A percentile compares a stretch with the other conserved stretches of the same genome.
Evolutionary conservation across 1,140 invertebrate species (phyloP).

Genomic region (Ctenoplectra terminalis): DNA sequence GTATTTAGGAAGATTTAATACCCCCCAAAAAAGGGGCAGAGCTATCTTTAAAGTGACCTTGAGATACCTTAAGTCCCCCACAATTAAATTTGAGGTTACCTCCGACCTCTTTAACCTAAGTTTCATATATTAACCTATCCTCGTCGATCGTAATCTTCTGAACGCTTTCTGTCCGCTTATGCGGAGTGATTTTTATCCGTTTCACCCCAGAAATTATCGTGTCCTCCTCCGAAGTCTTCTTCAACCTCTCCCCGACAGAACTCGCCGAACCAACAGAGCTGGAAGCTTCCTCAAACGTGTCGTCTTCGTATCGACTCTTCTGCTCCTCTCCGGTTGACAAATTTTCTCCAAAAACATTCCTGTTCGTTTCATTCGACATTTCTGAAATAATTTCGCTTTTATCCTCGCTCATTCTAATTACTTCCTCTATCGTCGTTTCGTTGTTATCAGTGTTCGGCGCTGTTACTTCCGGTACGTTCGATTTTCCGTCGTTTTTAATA

Average conservation of each 20-base stretch:
- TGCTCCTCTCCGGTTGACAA: not conserved
- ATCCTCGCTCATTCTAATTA: not conserved
- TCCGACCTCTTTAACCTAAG: not conserved
- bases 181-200: conserved; percentile 34
- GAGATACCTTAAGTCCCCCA: too few species aligned
- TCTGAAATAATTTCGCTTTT: conserved; percentile 46
- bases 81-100: too few species aligned
- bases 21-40: too few species aligned
- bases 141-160: not conserved
- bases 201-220: conserved; percentile 32
- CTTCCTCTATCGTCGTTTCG: conserved; percentile 32
- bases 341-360: not conserved
- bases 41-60: too few species aligned
- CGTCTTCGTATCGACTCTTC: conserved; percentile 48
- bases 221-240: not conserved
- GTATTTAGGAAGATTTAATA: too few species aligned
- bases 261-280: conserved; percentile 30
- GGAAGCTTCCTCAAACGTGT: conserved; percentile 64
- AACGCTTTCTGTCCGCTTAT: not conserved
- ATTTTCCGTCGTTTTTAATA: not conserved
- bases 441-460: not conserved
- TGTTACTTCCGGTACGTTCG: not conserved
- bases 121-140: conserved; percentile 11
- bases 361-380: not conserved
- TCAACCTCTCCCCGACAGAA: not conserved